Evolutionary conservation across 1,140 invertebrate genomes (phyloP).

Genomic region (Sarcophaga bullata): DNA sequence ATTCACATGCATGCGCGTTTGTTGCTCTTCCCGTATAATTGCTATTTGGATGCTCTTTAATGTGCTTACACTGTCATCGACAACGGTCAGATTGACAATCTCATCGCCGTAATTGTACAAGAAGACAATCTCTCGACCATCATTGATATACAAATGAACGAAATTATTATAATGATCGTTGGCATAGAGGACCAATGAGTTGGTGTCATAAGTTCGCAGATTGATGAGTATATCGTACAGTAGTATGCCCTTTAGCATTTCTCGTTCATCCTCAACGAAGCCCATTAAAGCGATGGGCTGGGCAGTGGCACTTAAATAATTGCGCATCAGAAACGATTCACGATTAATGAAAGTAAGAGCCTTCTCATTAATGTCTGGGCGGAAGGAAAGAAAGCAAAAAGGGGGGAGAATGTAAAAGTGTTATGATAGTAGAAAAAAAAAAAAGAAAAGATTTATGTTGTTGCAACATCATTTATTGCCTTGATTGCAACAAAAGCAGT

Average conservation of each 20-base stretch:
- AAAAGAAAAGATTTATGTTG: no score
- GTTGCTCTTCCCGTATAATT: constrained; percentile 76
- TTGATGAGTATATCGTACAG: constrained; percentile 85
- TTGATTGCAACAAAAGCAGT: no score
- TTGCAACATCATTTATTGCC: no score
- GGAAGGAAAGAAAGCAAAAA: constrained; percentile 1
- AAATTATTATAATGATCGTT: constrained; percentile 96
- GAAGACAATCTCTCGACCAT: constrained; percentile 79
- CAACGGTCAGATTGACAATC: constrained; percentile 82
- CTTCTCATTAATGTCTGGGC: constrained; percentile 87
- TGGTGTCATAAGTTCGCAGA: constrained; percentile 84
- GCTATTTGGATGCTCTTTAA: constrained; percentile 88
- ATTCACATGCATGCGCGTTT: constrained; percentile 85
- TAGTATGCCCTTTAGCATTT: constrained; percentile 78
- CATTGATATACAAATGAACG: constrained; percentile 86
- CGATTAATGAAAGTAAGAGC: constrained; percentile 87
- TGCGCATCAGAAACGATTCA: constrained; percentile 81
- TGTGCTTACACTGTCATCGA: constrained; percentile 78
- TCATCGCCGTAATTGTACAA: constrained; percentile 84
- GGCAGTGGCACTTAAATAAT: constrained; percentile 70
- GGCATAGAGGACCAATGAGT: constrained; percentile 86
- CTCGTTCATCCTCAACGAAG: constrained; percentile 72
- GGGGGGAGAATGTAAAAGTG: neutral
- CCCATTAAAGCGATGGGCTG: constrained; percentile 57
- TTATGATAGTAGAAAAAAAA: neutral